phyloP scores from a whole-genome alignment of 2,797 vertebrate genomes.

The Cephalopachus bancanus region DNA sequence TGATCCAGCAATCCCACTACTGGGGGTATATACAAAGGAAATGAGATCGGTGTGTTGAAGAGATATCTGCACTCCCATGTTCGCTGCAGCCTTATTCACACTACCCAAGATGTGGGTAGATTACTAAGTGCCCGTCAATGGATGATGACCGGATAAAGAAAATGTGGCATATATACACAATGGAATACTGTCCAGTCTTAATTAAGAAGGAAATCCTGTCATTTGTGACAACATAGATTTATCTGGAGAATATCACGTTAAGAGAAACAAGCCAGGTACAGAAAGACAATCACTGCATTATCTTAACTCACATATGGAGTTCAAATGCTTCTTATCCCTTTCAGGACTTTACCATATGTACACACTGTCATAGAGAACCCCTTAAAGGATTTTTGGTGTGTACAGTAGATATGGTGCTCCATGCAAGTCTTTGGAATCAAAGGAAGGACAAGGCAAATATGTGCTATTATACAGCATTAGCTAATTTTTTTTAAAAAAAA shows the following conservation, averaged over 20 bases:
- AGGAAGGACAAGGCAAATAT: not conserved
- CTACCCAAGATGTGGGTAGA: not conserved
- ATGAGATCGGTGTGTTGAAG: not conserved
- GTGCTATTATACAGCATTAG: not conserved
- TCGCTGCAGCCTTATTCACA: not conserved
- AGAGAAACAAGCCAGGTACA: not conserved
- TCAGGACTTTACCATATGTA: not conserved
- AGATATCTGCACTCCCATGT: not conserved
- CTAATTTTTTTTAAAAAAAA: not conserved
- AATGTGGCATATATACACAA: no score
- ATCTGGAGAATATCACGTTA: not conserved
- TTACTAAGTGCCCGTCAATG: not conserved
- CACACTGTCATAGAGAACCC: not conserved
- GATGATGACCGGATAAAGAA: not conserved
- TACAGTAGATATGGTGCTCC: not conserved
- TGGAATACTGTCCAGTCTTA: not conserved
- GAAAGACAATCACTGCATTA: not conserved
- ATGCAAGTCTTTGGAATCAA: conserved; percentile 2
- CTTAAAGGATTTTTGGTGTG: not conserved
- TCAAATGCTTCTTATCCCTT: not conserved
- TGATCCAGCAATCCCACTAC: not conserved
- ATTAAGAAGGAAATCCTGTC: not conserved
- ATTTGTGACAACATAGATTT: not conserved
- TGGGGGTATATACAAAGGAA: not conserved
- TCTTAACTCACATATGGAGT: not conserved